phyloP scores from a whole-genome alignment of 1,140 invertebrate genomes.

The Saxidomus purpurata region DNA sequence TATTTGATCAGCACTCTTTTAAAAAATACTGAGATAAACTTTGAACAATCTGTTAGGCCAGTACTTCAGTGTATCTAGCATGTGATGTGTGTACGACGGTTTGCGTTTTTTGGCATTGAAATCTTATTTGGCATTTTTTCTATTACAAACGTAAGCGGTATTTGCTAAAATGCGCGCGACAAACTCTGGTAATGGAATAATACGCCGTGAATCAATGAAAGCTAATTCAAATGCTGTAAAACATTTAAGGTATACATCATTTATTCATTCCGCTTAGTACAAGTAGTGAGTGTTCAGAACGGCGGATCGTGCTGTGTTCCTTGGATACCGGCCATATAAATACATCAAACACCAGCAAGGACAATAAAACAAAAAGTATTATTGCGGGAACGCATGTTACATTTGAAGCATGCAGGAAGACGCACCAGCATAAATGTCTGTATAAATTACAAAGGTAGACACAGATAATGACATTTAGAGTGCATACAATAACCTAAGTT shows the following conservation, averaged over 20 bases:
- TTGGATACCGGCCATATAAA: conserved; percentile 6
- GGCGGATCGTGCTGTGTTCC: neutral
- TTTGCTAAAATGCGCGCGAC: conserved; percentile 15
- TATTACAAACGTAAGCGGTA: neutral
- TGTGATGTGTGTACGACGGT: neutral
- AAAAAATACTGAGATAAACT: conserved; percentile 7
- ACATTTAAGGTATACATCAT: conserved; percentile 12
- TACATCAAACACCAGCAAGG: neutral
- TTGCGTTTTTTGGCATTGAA: conserved; percentile 4
- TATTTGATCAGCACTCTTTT: conserved; percentile 8
- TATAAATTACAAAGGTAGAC: too few relatives aligned
- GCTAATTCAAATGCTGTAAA: conserved; percentile 5
- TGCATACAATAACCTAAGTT: too few relatives aligned
- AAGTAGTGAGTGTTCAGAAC: neutral
- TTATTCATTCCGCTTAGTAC: conserved; percentile 27
- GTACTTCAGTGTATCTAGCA: neutral
- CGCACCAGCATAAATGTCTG: too few relatives aligned
- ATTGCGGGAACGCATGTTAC: neutral
- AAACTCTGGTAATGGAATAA: neutral
- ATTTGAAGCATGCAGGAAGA: neutral
- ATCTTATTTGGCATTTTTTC: conserved; percentile 7
- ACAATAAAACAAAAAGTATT: conserved; percentile 5
- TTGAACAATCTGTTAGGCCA: neutral
- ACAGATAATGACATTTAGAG: too few relatives aligned
- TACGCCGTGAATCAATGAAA: conserved; percentile 18